Conservation (phyloP, 2,888 invertebrate species). For the Sarcophaga carnaria region DNA sequence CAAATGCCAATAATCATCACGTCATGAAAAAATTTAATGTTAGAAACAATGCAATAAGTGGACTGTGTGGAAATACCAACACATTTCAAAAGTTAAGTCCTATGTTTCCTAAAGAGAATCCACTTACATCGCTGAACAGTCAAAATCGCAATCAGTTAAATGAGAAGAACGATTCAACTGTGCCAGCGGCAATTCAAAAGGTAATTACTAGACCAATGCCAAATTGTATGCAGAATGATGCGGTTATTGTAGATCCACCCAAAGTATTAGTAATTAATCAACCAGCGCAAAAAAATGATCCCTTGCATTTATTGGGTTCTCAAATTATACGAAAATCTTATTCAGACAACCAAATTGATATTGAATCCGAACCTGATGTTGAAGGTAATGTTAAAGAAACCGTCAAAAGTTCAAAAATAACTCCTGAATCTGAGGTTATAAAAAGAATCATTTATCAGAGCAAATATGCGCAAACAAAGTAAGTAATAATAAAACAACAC, state of each 20-base stretch:
- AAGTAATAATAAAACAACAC: conserved; percentile 3
- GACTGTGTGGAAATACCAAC: not conserved
- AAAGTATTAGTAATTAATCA: conserved; percentile 41
- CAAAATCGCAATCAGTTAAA: not conserved
- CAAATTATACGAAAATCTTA: not conserved
- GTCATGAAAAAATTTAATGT: not conserved
- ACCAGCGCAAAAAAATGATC: conserved; percentile 18
- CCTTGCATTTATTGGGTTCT: conserved; percentile 15
- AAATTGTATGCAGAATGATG: not conserved
- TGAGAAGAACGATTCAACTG: not conserved
- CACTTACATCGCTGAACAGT: not conserved
- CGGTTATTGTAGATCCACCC: not conserved
- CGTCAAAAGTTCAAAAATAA: not conserved
- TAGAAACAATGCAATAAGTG: not conserved
- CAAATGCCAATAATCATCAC: not conserved
- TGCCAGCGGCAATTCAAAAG: not conserved
- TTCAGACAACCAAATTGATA: not conserved
- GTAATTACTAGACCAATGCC: not conserved
- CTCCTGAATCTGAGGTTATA: conserved; percentile 34
- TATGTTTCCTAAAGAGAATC: not conserved
- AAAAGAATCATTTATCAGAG: conserved; percentile 47
- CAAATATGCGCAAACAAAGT: conserved; percentile 60
- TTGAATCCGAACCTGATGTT: conserved; percentile 30
- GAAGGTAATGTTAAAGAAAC: not conserved
- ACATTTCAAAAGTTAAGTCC: not conserved